A percentile compares a stretch with the other conserved stretches of the same genome.
Conservation (phyloP, 1,140 invertebrate genomes). For the Venturia canescens region DNA sequence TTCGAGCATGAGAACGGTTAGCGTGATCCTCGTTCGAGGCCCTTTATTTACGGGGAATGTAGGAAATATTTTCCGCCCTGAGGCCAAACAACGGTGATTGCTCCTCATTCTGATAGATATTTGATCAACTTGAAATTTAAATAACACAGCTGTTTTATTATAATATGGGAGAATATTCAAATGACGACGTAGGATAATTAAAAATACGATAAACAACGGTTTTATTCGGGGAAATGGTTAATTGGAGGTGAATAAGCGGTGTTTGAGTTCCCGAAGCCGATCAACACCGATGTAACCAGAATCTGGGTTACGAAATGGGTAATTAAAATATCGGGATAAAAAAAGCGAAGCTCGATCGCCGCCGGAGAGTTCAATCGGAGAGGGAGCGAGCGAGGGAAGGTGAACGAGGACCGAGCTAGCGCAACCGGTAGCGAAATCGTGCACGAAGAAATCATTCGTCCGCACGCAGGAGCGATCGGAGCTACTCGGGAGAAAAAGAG, state of each 20-base stretch:
- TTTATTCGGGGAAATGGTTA: neutral
- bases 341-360: neutral
- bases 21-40: constrained; percentile 5
- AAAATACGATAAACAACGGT: no score
- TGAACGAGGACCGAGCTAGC: constrained; percentile 16
- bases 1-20: no score
- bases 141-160: no score
- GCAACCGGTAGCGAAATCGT: constrained; percentile 29
- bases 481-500: neutral
- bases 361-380: neutral
- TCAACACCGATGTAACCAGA: neutral
- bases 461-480: neutral
- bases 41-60: constrained; percentile 15
- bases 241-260: neutral
- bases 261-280: neutral
- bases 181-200: no score
- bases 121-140: no score
- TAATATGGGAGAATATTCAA: no score
- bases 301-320: neutral
- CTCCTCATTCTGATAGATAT: no score
- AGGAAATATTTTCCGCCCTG: neutral
- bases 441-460: constrained; percentile 2
- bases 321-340: neutral
- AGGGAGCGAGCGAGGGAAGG: neutral
- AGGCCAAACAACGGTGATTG: neutral